A percentile compares a stretch with the other conserved stretches of the same genome.
phyloP scores from a whole-genome alignment of 2,797 vertebrate genomes.

The Myiothlypis coronata region DNA sequence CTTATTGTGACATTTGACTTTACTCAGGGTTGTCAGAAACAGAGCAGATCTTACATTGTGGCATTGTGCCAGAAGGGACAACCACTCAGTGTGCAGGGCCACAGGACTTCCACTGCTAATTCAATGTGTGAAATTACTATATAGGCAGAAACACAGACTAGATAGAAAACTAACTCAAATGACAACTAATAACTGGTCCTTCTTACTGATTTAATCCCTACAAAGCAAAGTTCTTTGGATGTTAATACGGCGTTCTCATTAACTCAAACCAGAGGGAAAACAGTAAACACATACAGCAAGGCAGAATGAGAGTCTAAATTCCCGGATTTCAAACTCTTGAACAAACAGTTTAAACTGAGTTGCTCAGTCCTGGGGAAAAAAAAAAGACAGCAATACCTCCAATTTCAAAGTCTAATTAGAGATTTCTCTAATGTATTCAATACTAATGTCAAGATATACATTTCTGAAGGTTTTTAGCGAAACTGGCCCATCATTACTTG shows the following conservation, averaged over 20 bases:
- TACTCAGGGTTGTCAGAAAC: neutral
- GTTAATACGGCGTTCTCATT: neutral
- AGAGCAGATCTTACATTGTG: neutral
- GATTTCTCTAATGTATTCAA: neutral
- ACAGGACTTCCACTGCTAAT: neutral
- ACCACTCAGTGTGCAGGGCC: neutral
- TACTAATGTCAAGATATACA: neutral
- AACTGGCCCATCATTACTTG: neutral
- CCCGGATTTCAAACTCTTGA: neutral
- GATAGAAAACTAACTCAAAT: neutral
- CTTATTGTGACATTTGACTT: neutral
- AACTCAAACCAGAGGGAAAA: neutral
- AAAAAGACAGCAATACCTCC: neutral
- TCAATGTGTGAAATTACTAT: neutral
- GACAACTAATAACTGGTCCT: neutral
- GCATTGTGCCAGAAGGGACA: neutral
- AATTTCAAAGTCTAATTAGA: neutral
- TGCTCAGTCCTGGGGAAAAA: neutral
- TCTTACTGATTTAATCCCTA: neutral
- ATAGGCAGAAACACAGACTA: neutral
- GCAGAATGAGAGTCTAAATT: neutral
- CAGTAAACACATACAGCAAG: neutral
- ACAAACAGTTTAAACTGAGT: neutral
- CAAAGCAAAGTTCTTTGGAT: neutral
- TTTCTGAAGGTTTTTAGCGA: neutral